These are phyloP conservation scores for Patiria pectinifera DNA, from an alignment of 53 echinoderm and acorn worm genomes.

Conservation along the genomic window DNA sequence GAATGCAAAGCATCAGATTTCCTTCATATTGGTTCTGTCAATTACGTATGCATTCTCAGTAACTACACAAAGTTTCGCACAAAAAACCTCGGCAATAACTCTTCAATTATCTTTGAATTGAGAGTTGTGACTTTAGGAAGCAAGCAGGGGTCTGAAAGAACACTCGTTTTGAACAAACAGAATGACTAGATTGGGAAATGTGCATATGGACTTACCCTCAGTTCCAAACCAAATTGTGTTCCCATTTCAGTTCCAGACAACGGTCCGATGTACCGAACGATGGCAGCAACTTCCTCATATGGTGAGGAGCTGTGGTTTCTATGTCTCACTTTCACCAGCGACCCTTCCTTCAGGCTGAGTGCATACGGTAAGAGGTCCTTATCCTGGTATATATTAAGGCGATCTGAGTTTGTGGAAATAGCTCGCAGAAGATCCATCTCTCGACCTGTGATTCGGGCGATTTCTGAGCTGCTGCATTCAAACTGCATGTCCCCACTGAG, in stretches of 20 bases:
- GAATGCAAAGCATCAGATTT: too few species aligned
- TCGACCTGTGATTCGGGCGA: conserved; percentile 22
- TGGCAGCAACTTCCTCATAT: background rate
- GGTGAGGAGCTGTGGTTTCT: background rate
- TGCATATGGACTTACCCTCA: conserved; percentile 42
- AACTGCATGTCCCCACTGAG: conserved; percentile 21
- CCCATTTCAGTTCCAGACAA: conserved; percentile 14
- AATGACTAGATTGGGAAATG: too few species aligned
- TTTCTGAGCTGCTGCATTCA: conserved; percentile 41
- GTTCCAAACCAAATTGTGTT: conserved; percentile 66
- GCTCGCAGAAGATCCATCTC: conserved; percentile 63
- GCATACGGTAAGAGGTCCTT: conserved; percentile 4
- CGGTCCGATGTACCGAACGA: conserved; percentile 56
- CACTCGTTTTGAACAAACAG: too few species aligned
- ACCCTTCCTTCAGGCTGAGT: conserved; percentile 9
- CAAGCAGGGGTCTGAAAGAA: too few species aligned
- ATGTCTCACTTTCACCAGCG: conserved; percentile 17
- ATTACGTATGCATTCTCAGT: too few species aligned
- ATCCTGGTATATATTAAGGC: background rate
- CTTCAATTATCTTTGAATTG: too few species aligned
- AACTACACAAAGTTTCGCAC: too few species aligned
- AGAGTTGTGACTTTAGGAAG: too few species aligned
- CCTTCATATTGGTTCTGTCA: too few species aligned
- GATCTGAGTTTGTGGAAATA: conserved; percentile 22
- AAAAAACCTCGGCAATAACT: too few species aligned